A percentile compares a stretch with the other conserved stretches of the same genome.
Evolutionary conservation across 53 echinoderm and acorn worm species (phyloP).

Genomic region (Temnopleurus reevesii): DNA sequence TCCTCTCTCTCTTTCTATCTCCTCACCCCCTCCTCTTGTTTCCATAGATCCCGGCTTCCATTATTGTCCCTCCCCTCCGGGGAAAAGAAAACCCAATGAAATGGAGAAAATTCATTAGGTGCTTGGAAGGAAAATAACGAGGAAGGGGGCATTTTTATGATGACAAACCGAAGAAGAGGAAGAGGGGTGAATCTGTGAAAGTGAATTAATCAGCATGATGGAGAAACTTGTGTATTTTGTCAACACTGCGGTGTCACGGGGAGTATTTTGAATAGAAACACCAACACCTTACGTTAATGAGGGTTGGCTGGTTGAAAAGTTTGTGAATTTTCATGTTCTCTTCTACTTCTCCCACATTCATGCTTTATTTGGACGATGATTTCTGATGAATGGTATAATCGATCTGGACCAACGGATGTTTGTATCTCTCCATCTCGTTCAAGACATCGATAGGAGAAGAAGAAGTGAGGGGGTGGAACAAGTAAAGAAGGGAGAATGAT

Average conservation of each 20-base stretch:
- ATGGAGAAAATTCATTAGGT: slow-evolving; percentile 56
- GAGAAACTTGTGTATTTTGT: slow-evolving; percentile 55
- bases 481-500: background rate
- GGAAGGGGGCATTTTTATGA: background rate
- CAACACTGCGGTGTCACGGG: slow-evolving; percentile 10
- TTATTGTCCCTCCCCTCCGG: slow-evolving; percentile 31
- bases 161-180: background rate
- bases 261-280: slow-evolving; percentile 31
- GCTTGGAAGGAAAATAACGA: slow-evolving; percentile 38
- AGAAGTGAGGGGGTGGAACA: background rate
- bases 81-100: slow-evolving; percentile 51
- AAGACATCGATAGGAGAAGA: background rate
- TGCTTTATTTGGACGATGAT: background rate
- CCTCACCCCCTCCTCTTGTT: background rate
- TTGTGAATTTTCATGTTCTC: background rate
- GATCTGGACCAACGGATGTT: background rate
- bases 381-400: background rate
- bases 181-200: slow-evolving; percentile 26
- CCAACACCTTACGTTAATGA: background rate
- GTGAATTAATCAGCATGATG: slow-evolving; percentile 54
- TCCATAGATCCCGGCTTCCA: slow-evolving; percentile 48
- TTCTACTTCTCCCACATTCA: background rate
- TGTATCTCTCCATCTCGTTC: background rate
- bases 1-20: background rate
- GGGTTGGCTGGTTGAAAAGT: background rate